These are phyloP conservation scores for Goniozus legneri DNA, from an alignment of 1,140 invertebrate species.

Conservation along the genomic window DNA sequence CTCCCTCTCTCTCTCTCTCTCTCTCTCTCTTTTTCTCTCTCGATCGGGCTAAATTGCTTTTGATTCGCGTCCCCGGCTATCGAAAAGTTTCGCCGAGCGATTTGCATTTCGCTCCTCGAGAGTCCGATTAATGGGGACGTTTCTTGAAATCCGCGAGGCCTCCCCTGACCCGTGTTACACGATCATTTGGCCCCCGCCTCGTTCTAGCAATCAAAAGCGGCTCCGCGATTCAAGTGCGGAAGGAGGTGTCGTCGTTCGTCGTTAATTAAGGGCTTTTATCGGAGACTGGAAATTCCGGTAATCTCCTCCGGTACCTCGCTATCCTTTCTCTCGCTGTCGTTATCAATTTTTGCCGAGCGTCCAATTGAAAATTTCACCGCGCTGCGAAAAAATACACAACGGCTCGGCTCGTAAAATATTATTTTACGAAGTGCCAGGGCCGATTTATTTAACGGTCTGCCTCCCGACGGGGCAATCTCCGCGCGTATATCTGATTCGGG, in stretches of 20 bases:
- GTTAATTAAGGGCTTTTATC: conserved; percentile 16
- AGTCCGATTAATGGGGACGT: neutral
- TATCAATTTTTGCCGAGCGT: too few species aligned
- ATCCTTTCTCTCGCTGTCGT: too few species aligned
- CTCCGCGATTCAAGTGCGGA: neutral
- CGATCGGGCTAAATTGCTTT: neutral
- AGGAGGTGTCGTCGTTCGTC: conserved; percentile 4
- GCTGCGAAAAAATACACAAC: too few species aligned
- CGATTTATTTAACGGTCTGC: neutral
- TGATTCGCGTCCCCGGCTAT: neutral
- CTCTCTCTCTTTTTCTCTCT: neutral
- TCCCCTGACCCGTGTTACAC: neutral
- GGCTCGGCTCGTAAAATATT: neutral
- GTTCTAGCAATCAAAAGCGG: too few species aligned
- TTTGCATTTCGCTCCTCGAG: neutral
- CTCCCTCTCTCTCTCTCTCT: neutral
- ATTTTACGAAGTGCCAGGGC: conserved; percentile 3
- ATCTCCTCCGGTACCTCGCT: too few species aligned
- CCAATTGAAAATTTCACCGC: too few species aligned
- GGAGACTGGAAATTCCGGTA: conserved; percentile 7
- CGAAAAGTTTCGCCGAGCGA: neutral
- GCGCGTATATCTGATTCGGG: neutral
- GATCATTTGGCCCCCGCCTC: neutral
- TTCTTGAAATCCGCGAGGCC: neutral
- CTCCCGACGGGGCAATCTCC: neutral